These are phyloP conservation scores for Ormyrus nitidulus DNA, from an alignment of 2,888 invertebrate species.

Conservation along the genomic window DNA sequence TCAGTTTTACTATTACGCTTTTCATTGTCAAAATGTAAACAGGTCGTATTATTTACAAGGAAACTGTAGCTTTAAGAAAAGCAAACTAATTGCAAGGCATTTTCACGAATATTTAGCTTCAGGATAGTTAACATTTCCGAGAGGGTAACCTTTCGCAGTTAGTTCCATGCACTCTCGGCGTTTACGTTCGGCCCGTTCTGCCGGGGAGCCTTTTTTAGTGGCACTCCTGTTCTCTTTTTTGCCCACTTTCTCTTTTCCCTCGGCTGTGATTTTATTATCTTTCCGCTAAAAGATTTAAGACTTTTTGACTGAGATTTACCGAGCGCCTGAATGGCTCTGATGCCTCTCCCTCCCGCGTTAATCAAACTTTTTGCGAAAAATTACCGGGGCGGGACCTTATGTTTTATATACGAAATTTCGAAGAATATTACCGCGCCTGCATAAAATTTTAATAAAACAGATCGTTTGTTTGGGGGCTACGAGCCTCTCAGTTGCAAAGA, in stretches of 20 bases:
- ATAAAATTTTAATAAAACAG: neutral
- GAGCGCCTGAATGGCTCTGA: neutral
- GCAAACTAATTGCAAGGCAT: neutral
- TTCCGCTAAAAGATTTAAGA: conserved; percentile 40
- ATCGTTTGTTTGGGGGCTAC: no score
- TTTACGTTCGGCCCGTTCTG: neutral
- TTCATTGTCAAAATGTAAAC: no score
- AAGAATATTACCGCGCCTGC: neutral
- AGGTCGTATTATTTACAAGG: neutral
- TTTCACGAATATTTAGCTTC: neutral
- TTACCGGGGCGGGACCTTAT: conserved; percentile 1
- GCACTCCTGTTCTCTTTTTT: neutral
- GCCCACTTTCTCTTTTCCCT: conserved; percentile 4
- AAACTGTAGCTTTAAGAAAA: neutral
- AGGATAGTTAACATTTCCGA: neutral
- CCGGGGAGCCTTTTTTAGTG: no score
- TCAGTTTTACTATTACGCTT: no score
- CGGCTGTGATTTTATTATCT: conserved; percentile 43
- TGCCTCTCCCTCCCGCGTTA: conserved; percentile 3
- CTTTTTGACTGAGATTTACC: conserved; percentile 34
- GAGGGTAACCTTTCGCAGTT: neutral
- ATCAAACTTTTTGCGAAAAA: conserved; percentile 29
- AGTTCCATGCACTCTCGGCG: neutral
- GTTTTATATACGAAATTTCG: neutral
- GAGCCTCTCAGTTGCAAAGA: no score